A percentile compares a stretch with the other conserved stretches of the same genome.
Conservation (phyloP, 2,113 vertebrate genomes). For the Syngnathus scovelli region DNA sequence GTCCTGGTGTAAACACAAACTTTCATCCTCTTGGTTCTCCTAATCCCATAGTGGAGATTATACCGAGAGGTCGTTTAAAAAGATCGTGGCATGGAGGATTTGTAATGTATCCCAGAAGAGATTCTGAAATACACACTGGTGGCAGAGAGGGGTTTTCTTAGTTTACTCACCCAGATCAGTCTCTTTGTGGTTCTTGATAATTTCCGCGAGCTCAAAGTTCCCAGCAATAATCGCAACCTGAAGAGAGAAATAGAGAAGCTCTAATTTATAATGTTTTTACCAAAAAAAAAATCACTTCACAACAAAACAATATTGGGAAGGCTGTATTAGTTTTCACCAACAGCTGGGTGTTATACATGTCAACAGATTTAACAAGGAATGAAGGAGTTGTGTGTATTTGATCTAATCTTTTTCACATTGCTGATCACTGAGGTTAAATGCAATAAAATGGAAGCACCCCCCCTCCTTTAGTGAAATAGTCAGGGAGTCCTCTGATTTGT, state of each 20-base stretch:
- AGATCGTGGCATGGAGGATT: slow-evolving; percentile 36
- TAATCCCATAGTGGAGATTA: slow-evolving; percentile 48
- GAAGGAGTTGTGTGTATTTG: not conserved
- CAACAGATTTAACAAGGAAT: not conserved
- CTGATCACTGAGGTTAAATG: not conserved
- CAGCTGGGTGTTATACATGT: not conserved
- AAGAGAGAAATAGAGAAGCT: not conserved
- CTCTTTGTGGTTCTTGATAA: slow-evolving; percentile 93
- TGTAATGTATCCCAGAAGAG: slow-evolving; percentile 47
- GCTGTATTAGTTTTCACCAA: not conserved
- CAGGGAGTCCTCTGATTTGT: slow-evolving; percentile 6
- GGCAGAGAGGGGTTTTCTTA: not conserved
- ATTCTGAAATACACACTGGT: slow-evolving; percentile 10
- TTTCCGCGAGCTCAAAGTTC: slow-evolving; percentile 94
- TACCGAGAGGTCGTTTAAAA: slow-evolving; percentile 16
- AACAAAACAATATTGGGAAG: not conserved
- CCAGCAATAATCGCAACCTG: slow-evolving; percentile 97
- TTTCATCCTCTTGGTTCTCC: slow-evolving; percentile 26
- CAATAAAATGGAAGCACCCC: not conserved
- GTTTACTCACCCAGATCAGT: slow-evolving; percentile 82
- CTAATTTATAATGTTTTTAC: not conserved
- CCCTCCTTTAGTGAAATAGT: not conserved
- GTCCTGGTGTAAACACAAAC: slow-evolving; percentile 34
- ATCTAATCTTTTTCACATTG: not conserved
- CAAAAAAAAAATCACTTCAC: slow-evolving; percentile 1